phyloP scores from a whole-genome alignment of 92 coral and sea anemone species.

The Palythoa caribaeorum region DNA sequence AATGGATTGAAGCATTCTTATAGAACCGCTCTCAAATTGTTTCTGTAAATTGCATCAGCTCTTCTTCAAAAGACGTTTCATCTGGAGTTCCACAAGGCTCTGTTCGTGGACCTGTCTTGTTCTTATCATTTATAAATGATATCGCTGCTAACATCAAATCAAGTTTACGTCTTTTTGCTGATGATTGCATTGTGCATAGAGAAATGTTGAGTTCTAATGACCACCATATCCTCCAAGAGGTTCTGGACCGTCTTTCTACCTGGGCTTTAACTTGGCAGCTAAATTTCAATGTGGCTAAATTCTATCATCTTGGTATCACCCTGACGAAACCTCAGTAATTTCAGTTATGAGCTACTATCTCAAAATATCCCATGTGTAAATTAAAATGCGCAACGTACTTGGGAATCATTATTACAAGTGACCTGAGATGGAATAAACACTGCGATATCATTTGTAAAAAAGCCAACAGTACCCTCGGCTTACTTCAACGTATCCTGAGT shows the following conservation, averaged over 20 bases:
- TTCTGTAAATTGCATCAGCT: conserved; percentile 18
- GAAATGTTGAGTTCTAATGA: conserved; percentile 6
- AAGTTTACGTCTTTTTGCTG: background rate
- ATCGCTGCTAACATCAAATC: no score
- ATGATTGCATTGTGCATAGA: conserved; percentile 4
- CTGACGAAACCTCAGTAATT: conserved; percentile 38
- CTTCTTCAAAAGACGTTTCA: background rate
- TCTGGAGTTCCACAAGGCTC: background rate
- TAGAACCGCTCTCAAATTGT: conserved; percentile 41
- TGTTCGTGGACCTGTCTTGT: no score
- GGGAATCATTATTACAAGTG: conserved; percentile 36
- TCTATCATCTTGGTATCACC: conserved; percentile 61
- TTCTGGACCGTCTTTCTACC: conserved; percentile 27
- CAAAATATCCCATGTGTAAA: conserved; percentile 42
- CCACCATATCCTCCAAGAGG: conserved; percentile 33
- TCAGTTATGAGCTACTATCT: conserved; percentile 14
- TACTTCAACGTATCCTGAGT: no score
- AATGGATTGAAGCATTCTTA: conserved; percentile 61
- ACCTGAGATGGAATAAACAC: conserved; percentile 64
- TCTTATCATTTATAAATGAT: no score
- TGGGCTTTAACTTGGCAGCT: background rate
- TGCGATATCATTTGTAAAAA: conserved; percentile 61
- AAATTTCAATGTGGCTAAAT: conserved; percentile 49
- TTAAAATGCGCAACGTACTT: conserved; percentile 43
- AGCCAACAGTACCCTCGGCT: conserved; percentile 30